These are phyloP conservation scores for Elmis aenea DNA, from an alignment of 2,888 invertebrate genomes.

Conservation along the genomic window DNA sequence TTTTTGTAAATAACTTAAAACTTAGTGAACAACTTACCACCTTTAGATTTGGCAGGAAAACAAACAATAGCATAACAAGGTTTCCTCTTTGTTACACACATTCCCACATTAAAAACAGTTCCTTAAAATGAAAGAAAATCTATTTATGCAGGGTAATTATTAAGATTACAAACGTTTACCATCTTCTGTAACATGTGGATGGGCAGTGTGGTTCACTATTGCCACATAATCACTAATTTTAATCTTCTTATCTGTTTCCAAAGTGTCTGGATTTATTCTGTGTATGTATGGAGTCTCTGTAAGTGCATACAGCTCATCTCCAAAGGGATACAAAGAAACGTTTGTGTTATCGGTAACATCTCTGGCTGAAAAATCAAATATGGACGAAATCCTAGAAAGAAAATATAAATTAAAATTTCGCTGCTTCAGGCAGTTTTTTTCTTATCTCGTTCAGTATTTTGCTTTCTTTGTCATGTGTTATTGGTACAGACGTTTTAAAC, in stretches of 20 bases:
- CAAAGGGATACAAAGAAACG: constrained; percentile 85
- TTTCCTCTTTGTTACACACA: no score
- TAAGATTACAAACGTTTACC: constrained; percentile 48
- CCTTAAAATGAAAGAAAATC: no score
- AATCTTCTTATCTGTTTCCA: constrained; percentile 68
- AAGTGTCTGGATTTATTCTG: constrained; percentile 69
- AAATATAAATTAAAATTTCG: no score
- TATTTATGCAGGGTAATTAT: no score
- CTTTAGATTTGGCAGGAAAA: no score
- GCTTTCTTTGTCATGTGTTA: constrained; percentile 65
- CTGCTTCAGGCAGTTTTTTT: no score
- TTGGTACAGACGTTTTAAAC: no score
- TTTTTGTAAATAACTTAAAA: no score
- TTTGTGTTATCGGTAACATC: constrained; percentile 78
- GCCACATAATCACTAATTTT: constrained; percentile 49
- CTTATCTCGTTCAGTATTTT: no score
- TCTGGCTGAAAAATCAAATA: constrained; percentile 64
- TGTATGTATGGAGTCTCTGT: constrained; percentile 80
- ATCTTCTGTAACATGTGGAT: constrained; percentile 74
- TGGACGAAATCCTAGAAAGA: constrained; percentile 34
- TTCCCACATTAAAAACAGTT: no score
- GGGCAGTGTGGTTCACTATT: constrained; percentile 53
- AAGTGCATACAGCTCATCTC: constrained; percentile 81
- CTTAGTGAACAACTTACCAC: no score
- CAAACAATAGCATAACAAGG: no score